Conservation (phyloP, 2,797 vertebrate species). For the Schizopygopsis malacanthus region DNA sequence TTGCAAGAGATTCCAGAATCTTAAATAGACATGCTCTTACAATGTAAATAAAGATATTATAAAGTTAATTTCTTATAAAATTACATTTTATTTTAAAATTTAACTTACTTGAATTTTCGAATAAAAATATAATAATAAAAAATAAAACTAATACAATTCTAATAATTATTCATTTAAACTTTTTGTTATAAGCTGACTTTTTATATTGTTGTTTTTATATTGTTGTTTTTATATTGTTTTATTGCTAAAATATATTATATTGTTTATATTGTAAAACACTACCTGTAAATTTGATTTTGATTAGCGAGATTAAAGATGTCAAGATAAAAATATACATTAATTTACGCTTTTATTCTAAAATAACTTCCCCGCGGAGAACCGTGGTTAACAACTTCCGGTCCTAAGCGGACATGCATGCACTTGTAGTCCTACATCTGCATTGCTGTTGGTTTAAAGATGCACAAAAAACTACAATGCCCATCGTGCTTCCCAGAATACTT, state of each 20-base stretch:
- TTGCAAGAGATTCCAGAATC: neutral
- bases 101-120: neutral
- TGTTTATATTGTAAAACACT: neutral
- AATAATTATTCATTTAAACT: neutral
- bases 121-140: neutral
- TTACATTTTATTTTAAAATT: neutral
- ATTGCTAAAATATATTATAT: no score
- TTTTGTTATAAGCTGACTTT: neutral
- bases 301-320: neutral
- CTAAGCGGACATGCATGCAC: neutral
- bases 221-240: no score
- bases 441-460: neutral
- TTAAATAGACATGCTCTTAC: neutral
- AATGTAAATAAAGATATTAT: neutral
- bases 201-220: neutral
- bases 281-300: neutral
- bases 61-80: neutral
- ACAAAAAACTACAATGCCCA: constrained; percentile 28
- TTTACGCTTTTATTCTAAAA: constrained; percentile 21
- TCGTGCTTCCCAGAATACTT: neutral
- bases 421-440: neutral
- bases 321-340: neutral
- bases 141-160: neutral
- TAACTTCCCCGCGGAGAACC: neutral
- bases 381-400: constrained; percentile 12